These are phyloP conservation scores for Zaprionus bogoriensis DNA, from an alignment of 2,888 invertebrate genomes.

Conservation along the genomic window DNA sequence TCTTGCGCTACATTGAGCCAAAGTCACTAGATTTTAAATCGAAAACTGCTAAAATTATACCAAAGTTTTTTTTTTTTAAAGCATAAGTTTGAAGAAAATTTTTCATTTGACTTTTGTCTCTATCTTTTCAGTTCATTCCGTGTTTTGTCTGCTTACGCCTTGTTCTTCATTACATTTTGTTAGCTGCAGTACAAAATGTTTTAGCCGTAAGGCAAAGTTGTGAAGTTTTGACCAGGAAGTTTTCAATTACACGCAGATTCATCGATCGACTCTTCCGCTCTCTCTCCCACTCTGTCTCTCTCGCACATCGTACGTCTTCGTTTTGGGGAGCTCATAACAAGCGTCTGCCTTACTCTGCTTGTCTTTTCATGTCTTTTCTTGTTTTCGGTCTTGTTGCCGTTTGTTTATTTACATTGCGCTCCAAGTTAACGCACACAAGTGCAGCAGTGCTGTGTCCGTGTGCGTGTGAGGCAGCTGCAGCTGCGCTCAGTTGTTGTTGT, in stretches of 20 bases:
- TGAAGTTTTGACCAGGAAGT: neutral
- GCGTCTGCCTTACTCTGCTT: conserved; percentile 21
- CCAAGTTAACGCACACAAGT: conserved; percentile 65
- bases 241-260: neutral
- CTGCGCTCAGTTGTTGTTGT: conserved; percentile 52
- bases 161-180: too few species aligned
- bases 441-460: conserved; percentile 25
- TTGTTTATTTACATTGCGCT: conserved; percentile 76
- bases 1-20: too few species aligned
- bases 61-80: too few species aligned
- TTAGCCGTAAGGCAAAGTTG: neutral
- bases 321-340: conserved; percentile 11
- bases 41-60: too few species aligned
- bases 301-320: neutral
- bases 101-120: too few species aligned
- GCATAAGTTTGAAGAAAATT: too few species aligned
- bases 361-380: conserved; percentile 1
- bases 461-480: conserved; percentile 39
- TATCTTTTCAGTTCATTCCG: too few species aligned
- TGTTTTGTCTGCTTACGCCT: too few species aligned
- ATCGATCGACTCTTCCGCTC: neutral
- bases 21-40: too few species aligned
- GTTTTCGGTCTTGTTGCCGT: conserved; percentile 56
- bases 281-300: neutral
- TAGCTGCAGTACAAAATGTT: too few species aligned